Base-by-base conservation (phyloP, 2,113 vertebrate species). In the Takifugu flavidus region DNA sequence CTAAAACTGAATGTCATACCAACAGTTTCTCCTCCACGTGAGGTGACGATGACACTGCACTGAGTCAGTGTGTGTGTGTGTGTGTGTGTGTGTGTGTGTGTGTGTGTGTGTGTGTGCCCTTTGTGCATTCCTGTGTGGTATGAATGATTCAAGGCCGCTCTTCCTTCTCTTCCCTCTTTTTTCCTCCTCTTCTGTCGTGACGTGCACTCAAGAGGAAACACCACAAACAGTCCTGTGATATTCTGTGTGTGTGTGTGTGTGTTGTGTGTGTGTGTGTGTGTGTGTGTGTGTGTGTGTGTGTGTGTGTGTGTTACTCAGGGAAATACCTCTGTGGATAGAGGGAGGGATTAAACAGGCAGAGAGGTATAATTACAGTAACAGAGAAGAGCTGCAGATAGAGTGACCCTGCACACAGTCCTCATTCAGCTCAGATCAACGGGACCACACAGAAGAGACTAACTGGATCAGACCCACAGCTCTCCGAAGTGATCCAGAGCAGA, bases 351-450 rank as follows among this genome's bases (percentile, higher is more conserved):
- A 83, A 83, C 74, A 62, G 68, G 59, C 77, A 82, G 70, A 74
- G 86, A 88, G 85, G 84, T 90, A 91, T 91, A 91, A 90, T 88
- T 90, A 84, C 84, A 84, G 86, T 77, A 79, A 80, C 71, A 72
- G 75, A 80, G 79, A 69, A 70, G 70, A 83, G 71, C 83, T 64
- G 68, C 78, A 86, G 79, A 86, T 59, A 83, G 79, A 84, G 62
- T 89, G 88, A 91, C 90, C 89, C 87, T 85, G 86, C 80, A 87
- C 81, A 85, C 87, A 85, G 72, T 34, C 66, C 65, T 85, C 75
- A 78, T 77, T 84, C 77, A 84, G 78, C 77, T 80, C 63, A 44
- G 59, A 79, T 45, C 15, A 53, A 4, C 26, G 15, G 51, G 13
- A 15, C 51, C 51, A 53, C 15, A 8, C 26, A 26, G 20, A 50